Evolutionary conservation across 1,140 invertebrate genomes (phyloP), one percentile per base, ranked within the genome.

Genomic region (Theocolax elegans): DNA sequence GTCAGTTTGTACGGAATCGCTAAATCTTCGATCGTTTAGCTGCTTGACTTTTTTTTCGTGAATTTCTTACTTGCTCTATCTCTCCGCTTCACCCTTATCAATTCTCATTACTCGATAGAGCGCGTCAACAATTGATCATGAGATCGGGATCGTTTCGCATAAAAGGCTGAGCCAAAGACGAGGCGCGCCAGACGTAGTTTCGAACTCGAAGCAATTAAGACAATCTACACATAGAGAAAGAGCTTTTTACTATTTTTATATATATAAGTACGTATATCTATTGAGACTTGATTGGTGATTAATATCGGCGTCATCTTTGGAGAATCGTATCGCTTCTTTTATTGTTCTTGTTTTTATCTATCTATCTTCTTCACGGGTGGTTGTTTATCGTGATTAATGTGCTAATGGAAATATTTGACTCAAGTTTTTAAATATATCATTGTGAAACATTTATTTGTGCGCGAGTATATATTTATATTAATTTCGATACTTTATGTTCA

Each of bases 101-200:
- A 60, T 68, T 53, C 23, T 23, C 3, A 23, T 51, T 51, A 51
- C 42, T 19, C 6, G n/a, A 31, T 59, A 42, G 15, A 60, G 4
- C 7, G n/a, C n/a, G 65, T 42, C 31, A 54, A 68, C 17, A 51
- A 60, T 51, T 44, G 56, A 60, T 68, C 19, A 53, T 42, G n/a
- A 17, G 42, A 60, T 53, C 46, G 12, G 29, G 9, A 21, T 35
- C 9, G 12, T 17, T 51, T 51, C 12, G 21, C 56, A 68, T 68
- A 68, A 60, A 68, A 68, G 48, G 46, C 66, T 40, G n/a, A 19
- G 8, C 7, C 9, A n/a, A 17, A 17, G 2, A 51, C 9, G 17
- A 19, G 25, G 19, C 15, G 23, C 10, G 10, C 9, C 66, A 60
- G 42, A 59, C 17, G 21, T 49, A 49, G 42, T 12, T 42, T 7